Base-by-base conservation (phyloP, 2,888 invertebrate genomes). In the Brachycybe producta region DNA sequence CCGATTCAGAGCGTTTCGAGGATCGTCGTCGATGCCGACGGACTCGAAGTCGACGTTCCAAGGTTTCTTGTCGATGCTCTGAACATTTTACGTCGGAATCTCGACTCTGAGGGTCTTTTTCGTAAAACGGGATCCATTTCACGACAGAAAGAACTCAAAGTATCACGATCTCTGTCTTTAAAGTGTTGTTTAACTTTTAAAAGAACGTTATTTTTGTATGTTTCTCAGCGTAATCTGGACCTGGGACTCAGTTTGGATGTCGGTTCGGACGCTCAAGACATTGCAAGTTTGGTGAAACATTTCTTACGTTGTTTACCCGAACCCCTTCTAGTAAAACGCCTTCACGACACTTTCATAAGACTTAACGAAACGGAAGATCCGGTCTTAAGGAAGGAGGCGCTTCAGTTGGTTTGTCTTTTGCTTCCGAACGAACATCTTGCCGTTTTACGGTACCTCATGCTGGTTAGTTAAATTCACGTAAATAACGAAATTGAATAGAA, bases 291-390 rank as follows among this genome's bases (percentile, higher is more conserved):
- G 27, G 70, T 91, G 23, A 91, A 91, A 65, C 76, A 81, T 42
- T 91, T 88, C 65, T 77, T 91, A 54, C 73, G 90, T 52, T 80
- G 83, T 64, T 69, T 91, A 47, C 87, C 88, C 0, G 86, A 87
- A 59, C 86, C 91, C 0, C 68, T 91, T 19, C 79, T 91, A 67
- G 85, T 80, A 0, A 70, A 66, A 54, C 63, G 65, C 1, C 79
- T 80, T 54, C 87, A 90, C 61, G 85, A 87, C 61, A 67, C 83
- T 30, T 77, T 90, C 54, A 67, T 88, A 13, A 61, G 60, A 63
- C 70, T 56, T 57, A 64, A 44, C 58, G 61, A 38, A 13, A 56
- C 66, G 13, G 70, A 74, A 17, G 54, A 59, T 40, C 34, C 39
- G 48, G 75, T 73, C 36, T 73, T 75, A 59, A 71, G 73, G 42